Conservation (phyloP, 2,797 vertebrate species). For the Cyprinella venusta region DNA sequence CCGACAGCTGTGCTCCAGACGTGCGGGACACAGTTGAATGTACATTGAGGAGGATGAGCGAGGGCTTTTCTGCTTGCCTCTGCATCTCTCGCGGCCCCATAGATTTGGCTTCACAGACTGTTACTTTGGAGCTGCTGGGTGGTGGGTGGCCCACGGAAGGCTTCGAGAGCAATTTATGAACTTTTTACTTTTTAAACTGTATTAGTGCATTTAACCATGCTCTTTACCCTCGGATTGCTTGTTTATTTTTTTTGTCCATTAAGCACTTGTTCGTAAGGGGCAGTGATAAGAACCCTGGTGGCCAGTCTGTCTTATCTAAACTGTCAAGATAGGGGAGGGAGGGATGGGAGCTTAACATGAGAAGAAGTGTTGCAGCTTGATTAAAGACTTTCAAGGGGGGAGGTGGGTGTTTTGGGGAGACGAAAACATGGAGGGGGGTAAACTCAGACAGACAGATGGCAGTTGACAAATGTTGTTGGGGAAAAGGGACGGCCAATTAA, state of each 20-base stretch:
- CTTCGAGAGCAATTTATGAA: constrained; percentile 32
- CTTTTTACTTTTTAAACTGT: constrained; percentile 39
- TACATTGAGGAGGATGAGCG: constrained; percentile 52
- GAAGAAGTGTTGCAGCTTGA: constrained; percentile 73
- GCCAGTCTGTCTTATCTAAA: constrained; percentile 51
- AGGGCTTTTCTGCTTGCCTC: constrained; percentile 39
- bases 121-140: constrained; percentile 25
- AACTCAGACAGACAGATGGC: constrained; percentile 77
- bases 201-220: constrained; percentile 18
- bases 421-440: constrained; percentile 44
- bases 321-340: constrained; percentile 42
- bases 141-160: constrained; percentile 54
- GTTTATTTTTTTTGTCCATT: constrained; percentile 65
- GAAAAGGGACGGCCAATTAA: constrained; percentile 70
- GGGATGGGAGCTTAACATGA: constrained; percentile 41
- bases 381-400: constrained; percentile 68
- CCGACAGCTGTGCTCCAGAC: constrained; percentile 61
- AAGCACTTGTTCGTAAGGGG: constrained; percentile 68
- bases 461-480: constrained; percentile 80
- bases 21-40: constrained; percentile 18
- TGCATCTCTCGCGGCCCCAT: neutral
- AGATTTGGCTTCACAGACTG: constrained; percentile 22
- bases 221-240: constrained; percentile 23
- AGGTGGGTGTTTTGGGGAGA: constrained; percentile 34
- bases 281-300: constrained; percentile 61